A percentile compares a stretch with the other conserved stretches of the same genome.
Conservation (phyloP, 2,113 vertebrate genomes). For the Kryptolebias marmoratus region DNA sequence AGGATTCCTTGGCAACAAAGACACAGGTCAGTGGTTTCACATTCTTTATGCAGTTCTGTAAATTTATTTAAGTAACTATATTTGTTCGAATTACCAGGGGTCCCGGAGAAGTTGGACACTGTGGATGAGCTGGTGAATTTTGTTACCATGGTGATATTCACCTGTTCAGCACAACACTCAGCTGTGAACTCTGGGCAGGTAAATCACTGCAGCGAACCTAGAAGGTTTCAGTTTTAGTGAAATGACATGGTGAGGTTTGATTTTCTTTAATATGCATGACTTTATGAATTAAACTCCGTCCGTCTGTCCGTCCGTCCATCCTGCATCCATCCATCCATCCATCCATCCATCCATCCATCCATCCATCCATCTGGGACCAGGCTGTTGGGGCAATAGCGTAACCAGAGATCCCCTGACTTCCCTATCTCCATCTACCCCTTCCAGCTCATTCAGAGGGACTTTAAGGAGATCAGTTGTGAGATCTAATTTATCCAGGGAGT, state of each 20-base stretch:
- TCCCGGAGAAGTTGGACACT: conserved; percentile 42
- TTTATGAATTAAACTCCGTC: too few relatives aligned
- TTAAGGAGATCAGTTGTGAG: too few relatives aligned
- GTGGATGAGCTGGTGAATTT: conserved; percentile 60
- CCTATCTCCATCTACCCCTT: too few relatives aligned
- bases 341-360: too few relatives aligned
- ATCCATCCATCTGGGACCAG: too few relatives aligned
- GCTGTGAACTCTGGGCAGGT: conserved; percentile 73
- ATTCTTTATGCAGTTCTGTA: background rate
- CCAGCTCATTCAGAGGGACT: too few relatives aligned
- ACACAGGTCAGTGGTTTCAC: background rate
- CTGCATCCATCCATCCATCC: too few relatives aligned
- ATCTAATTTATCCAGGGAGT: too few relatives aligned
- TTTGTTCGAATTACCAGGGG: conserved; percentile 34
- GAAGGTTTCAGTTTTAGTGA: background rate
- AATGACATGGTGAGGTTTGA: background rate
- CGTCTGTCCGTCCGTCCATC: too few relatives aligned
- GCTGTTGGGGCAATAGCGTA: too few relatives aligned
- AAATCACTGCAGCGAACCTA: background rate
- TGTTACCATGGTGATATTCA: conserved; percentile 75
- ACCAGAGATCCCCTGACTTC: too few relatives aligned
- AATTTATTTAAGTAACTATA: background rate
- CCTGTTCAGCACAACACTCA: conserved; percentile 56
- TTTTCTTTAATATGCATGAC: background rate
- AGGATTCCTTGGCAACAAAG: background rate